Evolutionary conservation across 2,113 vertebrate species (phyloP).

Genomic region (Zingel zingel): DNA sequence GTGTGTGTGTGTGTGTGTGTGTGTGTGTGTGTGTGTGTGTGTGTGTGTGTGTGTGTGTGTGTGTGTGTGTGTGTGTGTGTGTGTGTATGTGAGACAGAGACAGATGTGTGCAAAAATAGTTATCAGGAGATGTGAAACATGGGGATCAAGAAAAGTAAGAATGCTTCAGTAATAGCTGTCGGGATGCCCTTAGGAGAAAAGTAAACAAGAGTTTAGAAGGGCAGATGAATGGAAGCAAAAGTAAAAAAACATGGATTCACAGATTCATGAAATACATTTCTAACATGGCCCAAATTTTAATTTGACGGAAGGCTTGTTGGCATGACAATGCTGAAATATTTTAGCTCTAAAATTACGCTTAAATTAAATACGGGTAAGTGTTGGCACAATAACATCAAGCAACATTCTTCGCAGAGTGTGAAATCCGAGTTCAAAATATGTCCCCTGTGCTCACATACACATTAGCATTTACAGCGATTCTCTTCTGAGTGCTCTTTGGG

Average conservation of each 20-base stretch:
- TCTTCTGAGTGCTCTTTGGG: slow-evolving; percentile 42
- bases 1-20: neutral
- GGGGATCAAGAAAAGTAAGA: neutral
- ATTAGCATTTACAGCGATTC: slow-evolving; percentile 63
- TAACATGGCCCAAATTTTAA: slow-evolving; percentile 1
- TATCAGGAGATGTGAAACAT: neutral
- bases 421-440: slow-evolving; percentile 39
- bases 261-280: neutral
- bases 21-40: neutral
- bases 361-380: slow-evolving; percentile 26
- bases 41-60: neutral
- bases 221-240: neutral
- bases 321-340: slow-evolving; percentile 12
- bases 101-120: neutral
- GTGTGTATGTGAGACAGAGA: neutral
- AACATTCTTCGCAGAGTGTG: slow-evolving; percentile 35
- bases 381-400: slow-evolving; percentile 32
- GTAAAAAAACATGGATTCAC: neutral
- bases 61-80: neutral
- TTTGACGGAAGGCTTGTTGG: slow-evolving; percentile 13
- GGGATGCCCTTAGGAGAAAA: neutral
- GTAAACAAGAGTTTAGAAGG: neutral
- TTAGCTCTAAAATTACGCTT: neutral
- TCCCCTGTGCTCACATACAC: slow-evolving; percentile 41
- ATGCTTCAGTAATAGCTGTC: neutral